A percentile compares a stretch with the other conserved stretches of the same genome.
Conservation (phyloP, 2,797 vertebrate genomes). For the Crenichthys baileyi region DNA sequence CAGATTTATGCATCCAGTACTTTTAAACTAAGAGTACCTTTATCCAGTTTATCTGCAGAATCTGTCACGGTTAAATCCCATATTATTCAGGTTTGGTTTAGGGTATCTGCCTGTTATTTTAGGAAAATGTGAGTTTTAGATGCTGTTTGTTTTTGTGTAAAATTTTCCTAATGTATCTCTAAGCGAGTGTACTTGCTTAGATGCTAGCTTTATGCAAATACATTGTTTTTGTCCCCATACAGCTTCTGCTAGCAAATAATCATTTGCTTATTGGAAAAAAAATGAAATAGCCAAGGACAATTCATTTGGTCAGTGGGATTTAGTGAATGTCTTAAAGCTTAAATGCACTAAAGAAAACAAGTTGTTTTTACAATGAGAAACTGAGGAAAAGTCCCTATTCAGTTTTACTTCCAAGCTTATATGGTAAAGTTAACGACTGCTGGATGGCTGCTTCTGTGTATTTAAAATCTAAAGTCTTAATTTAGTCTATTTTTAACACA, state of each 20-base stretch:
- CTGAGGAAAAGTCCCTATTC: not conserved
- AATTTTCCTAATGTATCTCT: conserved; percentile 33
- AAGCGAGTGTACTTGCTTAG: conserved; percentile 51
- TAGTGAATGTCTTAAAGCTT: conserved; percentile 17
- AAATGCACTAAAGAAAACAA: conserved; percentile 22
- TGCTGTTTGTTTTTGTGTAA: conserved; percentile 24
- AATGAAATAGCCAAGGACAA: conserved; percentile 72
- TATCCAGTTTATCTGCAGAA: conserved; percentile 43
- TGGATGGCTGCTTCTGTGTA: conserved; percentile 33
- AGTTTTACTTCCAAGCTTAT: conserved; percentile 18
- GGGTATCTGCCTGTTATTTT: conserved; percentile 22
- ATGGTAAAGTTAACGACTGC: conserved; percentile 10
- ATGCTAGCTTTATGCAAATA: conserved; percentile 50
- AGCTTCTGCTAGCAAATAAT: conserved; percentile 62
- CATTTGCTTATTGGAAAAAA: conserved; percentile 28
- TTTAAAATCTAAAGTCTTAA: conserved; percentile 25
- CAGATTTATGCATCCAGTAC: conserved; percentile 35
- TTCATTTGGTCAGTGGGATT: conserved; percentile 46
- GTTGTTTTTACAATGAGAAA: too few species aligned
- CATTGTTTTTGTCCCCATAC: conserved; percentile 61
- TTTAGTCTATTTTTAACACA: conserved; percentile 25
- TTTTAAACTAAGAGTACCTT: conserved; percentile 40
- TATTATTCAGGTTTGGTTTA: conserved; percentile 28
- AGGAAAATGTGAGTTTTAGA: conserved; percentile 26
- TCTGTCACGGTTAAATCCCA: conserved; percentile 41